phyloP scores from a whole-genome alignment of 2,888 invertebrate species.

The Drosophila nigricruria region DNA sequence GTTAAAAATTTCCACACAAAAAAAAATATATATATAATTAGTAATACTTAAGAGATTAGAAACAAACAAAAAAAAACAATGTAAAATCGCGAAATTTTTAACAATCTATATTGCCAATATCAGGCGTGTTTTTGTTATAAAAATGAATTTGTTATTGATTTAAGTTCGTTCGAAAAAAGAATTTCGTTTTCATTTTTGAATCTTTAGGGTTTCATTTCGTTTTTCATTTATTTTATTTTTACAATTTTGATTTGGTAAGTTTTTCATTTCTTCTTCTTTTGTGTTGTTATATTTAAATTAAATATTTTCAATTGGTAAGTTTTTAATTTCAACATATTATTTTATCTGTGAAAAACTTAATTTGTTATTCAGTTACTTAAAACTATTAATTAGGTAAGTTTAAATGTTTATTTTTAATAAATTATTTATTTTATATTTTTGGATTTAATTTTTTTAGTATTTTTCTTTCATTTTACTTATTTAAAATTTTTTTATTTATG shows the following conservation, averaged over 20 bases:
- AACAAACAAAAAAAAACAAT: conserved; percentile 3
- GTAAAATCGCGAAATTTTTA: conserved; percentile 65
- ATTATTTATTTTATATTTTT: neutral
- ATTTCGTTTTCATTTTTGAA: conserved; percentile 1
- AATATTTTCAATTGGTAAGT: conserved; percentile 39
- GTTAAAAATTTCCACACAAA: conserved; percentile 65
- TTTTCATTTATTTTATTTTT: conserved; percentile 10
- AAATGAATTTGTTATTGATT: conserved; percentile 47
- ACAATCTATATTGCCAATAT: conserved; percentile 78
- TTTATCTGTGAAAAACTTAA: neutral
- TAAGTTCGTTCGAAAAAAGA: conserved; percentile 39
- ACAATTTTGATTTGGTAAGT: conserved; percentile 11
- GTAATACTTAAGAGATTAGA: conserved; percentile 1
- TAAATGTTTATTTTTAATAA: neutral
- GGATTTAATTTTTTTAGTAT: neutral
- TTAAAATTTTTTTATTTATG: neutral
- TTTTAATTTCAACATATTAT: conserved; percentile 20
- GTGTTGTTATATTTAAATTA: no score
- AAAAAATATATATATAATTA: conserved; percentile 23
- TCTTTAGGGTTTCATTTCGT: conserved; percentile 11
- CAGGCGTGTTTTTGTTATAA: conserved; percentile 69
- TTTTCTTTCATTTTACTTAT: neutral
- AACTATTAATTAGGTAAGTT: conserved; percentile 29
- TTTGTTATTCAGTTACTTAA: conserved; percentile 23
- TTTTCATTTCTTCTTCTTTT: neutral